phyloP scores from a whole-genome alignment of 1,140 invertebrate species.

The Caerostris extrusa region DNA sequence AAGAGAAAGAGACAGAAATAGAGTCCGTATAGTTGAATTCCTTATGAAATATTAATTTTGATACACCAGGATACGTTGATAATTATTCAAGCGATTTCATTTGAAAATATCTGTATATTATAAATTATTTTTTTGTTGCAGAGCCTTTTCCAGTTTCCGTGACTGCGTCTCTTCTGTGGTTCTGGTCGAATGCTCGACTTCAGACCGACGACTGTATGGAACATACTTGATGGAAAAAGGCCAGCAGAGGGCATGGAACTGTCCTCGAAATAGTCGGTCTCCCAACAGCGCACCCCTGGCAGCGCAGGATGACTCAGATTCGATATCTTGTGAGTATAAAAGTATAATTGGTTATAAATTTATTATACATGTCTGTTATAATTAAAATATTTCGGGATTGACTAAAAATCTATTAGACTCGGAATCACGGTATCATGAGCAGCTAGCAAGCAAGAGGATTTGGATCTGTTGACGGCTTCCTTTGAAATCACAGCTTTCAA shows the following conservation, averaged over 20 bases:
- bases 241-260: constrained; percentile 63
- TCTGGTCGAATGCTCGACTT: background rate
- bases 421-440: background rate
- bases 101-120: background rate
- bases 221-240: constrained; percentile 71
- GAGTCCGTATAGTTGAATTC: too few species aligned
- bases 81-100: background rate
- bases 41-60: too few species aligned
- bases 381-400: background rate
- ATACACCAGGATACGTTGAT: too few species aligned
- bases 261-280: background rate
- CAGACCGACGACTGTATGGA: constrained; percentile 43
- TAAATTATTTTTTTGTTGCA: background rate
- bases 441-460: too few species aligned
- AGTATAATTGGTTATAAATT: background rate
- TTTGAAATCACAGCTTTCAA: too few species aligned
- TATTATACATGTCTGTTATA: background rate
- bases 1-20: too few species aligned
- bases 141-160: constrained; percentile 54
- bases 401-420: background rate
- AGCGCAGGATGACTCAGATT: background rate
- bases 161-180: constrained; percentile 29
- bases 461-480: too few species aligned
- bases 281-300: constrained; percentile 52
- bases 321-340: constrained; percentile 1